A percentile compares a stretch with the other conserved stretches of the same genome.
These are phyloP conservation scores for Halotydeus destructor DNA, from an alignment of 1,140 invertebrate genomes.

Conservation along the genomic window DNA sequence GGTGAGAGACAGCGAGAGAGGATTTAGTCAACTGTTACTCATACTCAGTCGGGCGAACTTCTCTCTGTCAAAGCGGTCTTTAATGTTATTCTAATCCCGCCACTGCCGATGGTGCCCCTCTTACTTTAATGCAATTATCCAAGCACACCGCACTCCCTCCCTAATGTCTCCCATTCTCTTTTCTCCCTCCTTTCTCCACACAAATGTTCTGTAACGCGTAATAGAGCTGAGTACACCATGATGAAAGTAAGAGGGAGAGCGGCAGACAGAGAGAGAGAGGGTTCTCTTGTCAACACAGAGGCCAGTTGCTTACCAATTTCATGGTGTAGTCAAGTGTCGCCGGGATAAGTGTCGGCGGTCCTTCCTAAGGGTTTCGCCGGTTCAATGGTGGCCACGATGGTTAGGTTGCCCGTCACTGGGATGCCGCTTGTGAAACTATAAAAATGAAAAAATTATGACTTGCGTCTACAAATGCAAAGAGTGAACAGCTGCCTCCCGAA, in stretches of 20 bases:
- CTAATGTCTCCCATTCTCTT: no score
- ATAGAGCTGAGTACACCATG: neutral
- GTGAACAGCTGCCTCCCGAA: no score
- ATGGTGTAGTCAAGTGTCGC: neutral
- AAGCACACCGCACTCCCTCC: no score
- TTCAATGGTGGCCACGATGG: constrained; percentile 33
- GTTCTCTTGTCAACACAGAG: neutral
- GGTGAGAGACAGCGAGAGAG: neutral
- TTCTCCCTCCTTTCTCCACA: no score
- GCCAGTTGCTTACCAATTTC: neutral
- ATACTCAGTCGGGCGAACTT: no score
- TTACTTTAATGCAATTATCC: no score
- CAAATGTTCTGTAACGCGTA: neutral
- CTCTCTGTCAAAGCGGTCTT: no score
- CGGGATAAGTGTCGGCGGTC: neutral
- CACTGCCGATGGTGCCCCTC: no score
- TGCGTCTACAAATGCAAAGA: neutral
- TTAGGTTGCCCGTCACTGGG: constrained; percentile 47
- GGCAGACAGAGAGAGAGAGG: neutral
- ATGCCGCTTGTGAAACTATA: constrained; percentile 27
- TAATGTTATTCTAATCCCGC: no score
- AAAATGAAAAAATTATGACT: constrained; percentile 5
- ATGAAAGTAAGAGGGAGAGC: neutral
- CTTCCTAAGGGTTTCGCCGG: neutral
- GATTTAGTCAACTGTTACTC: no score